Conservation (phyloP, 2,888 invertebrate species). For the Lasioglossum zephyrum region DNA sequence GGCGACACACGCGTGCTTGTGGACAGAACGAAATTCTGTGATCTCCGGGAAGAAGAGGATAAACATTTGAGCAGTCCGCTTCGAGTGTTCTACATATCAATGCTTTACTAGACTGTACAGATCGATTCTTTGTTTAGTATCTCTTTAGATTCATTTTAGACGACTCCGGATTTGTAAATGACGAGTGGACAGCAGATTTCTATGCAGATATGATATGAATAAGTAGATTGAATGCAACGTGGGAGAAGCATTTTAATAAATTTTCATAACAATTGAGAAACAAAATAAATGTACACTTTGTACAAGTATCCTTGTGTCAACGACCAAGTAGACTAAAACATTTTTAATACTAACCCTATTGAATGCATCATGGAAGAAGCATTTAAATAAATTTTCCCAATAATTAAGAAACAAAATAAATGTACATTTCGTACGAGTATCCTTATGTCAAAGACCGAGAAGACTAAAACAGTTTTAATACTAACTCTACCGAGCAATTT, state of each 20-base stretch:
- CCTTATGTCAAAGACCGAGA: neutral
- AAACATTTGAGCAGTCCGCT: neutral
- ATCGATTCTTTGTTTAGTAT: neutral
- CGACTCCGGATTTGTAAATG: neutral
- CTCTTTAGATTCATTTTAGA: neutral
- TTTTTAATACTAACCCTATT: neutral
- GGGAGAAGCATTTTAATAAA: neutral
- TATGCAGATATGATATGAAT: neutral
- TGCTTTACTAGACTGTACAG: neutral
- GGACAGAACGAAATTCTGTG: neutral
- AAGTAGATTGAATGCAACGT: neutral
- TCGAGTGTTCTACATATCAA: slow-evolving; percentile 8
- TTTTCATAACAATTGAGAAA: too few species aligned
- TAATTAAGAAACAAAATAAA: neutral
- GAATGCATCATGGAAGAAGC: neutral
- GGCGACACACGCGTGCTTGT: neutral
- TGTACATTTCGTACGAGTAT: too few species aligned
- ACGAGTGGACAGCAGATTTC: neutral
- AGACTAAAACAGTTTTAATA: neutral
- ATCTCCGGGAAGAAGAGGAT: slow-evolving; percentile 1
- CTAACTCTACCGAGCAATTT: too few species aligned
- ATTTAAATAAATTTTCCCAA: neutral
- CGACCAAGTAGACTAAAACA: neutral
- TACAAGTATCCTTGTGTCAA: neutral
- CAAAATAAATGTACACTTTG: neutral